These are phyloP conservation scores for Drosophila quasianomalipes DNA, from an alignment of 2,888 invertebrate genomes.

Conservation along the genomic window DNA sequence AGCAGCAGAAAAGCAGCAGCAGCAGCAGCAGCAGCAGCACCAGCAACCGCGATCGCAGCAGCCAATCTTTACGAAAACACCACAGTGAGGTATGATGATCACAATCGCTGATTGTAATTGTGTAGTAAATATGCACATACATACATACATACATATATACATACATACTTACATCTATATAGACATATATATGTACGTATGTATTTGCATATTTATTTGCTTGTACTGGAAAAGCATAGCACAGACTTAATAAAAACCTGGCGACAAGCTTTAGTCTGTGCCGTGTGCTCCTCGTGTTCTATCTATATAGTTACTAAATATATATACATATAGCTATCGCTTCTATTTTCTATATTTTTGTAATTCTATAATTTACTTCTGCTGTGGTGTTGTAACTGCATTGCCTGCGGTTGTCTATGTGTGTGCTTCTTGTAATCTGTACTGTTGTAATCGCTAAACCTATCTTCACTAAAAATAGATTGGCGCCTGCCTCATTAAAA, in stretches of 20 bases:
- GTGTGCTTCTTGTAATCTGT: constrained; percentile 19
- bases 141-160: background rate
- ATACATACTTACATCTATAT: background rate
- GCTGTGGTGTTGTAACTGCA: constrained; percentile 74
- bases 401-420: constrained; percentile 52
- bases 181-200: background rate
- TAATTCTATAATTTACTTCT: constrained; percentile 37
- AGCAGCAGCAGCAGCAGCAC: constrained; percentile 17
- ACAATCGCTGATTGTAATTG: constrained; percentile 65
- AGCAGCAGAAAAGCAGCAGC: constrained; percentile 33
- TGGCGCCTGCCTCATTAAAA: constrained; percentile 22
- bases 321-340: background rate
- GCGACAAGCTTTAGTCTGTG: constrained; percentile 58
- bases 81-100: constrained; percentile 75
- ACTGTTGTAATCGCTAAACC: constrained; percentile 33
- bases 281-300: constrained; percentile 67
- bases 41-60: constrained; percentile 35
- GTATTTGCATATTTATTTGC: constrained; percentile 25
- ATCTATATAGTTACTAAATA: constrained; percentile 31
- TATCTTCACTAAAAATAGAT: constrained; percentile 45
- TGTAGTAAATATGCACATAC: constrained; percentile 40
- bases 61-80: constrained; percentile 59
- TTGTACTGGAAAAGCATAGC: constrained; percentile 37
- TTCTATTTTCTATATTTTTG: background rate
- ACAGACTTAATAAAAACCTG: constrained; percentile 44